Evolutionary conservation across 2,113 vertebrate species (phyloP).

Genomic region (Thamnophis sirtalis): DNA sequence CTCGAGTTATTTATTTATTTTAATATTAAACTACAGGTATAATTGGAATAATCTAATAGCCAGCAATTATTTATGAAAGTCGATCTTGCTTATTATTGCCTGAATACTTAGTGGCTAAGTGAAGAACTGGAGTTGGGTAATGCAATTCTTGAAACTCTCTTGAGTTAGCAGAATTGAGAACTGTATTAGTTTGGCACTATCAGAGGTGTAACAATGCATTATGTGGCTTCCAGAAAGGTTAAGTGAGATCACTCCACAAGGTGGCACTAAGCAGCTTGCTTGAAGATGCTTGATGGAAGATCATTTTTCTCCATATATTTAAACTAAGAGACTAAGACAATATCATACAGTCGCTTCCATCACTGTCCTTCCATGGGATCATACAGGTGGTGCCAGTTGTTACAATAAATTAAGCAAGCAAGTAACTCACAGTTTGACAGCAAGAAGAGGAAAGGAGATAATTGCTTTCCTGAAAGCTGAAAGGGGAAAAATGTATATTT

Average conservation of each 20-base stretch:
- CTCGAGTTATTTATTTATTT: background rate
- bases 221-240: accelerated
- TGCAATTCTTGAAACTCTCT: background rate
- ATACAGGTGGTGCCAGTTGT: background rate
- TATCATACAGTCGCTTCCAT: background rate
- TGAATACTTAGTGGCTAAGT: background rate
- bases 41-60: background rate
- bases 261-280: constrained; percentile 57
- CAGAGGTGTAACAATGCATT: accelerated
- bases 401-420: background rate
- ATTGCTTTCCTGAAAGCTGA: background rate
- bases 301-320: background rate
- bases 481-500: background rate
- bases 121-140: background rate
- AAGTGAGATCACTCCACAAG: constrained; percentile 44
- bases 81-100: background rate
- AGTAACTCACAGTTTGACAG: background rate
- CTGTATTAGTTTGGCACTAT: background rate
- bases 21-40: background rate
- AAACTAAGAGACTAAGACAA: background rate
- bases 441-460: background rate
- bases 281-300: background rate
- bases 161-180: background rate
- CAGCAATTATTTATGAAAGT: background rate
- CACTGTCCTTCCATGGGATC: background rate